Evolutionary conservation across 2,888 invertebrate species (phyloP), one percentile per base, ranked within the genome.

Genomic region (Bimastos eiseni): DNA sequence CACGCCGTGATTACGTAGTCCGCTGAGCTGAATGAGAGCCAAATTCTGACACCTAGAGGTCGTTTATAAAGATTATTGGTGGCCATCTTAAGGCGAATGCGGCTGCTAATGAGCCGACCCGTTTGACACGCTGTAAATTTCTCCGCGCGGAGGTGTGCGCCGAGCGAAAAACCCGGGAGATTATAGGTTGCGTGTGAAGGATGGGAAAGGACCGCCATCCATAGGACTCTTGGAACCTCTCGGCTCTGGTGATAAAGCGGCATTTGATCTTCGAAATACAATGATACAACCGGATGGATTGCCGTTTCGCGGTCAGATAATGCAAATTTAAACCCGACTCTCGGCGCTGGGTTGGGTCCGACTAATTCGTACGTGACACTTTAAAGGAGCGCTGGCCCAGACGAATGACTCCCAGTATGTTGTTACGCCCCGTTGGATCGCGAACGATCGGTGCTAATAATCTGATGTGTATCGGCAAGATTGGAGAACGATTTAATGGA

Each of bases 311-410:
- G 36, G 37, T 34, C 86, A 86, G 86, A 86, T 86, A 86, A 86
- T 86, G 86, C 86, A 86, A 86, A 86, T 86, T 86, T 86, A 86
- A 86, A 86, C 37, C 86, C 37, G 86, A 86, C 86, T 21, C 36
- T 86, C 36, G 34, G 34, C 37, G 1, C 2, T n/a, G 34, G 86
- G 34, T 37, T 21, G 86, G 86, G 86, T 34, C 49, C 36, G n/a
- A 49, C 33, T 89, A 49, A 89, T 89, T 49, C 37, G 89, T 44
- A 89, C 89, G 41, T 41, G 89, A 41, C 44, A 41, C 89, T 41
- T 89, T 34, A 89, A 89, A 89, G 49, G 37, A n/a, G 8, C 6
- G 70, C 30, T n/a, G 19, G 49, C 21, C 30, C 8, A 6, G 30
- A n/a, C 70, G 30, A n/a, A n/a, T 8, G 70, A 17, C 1, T n/a